Conservation (phyloP, 1,140 invertebrate species). For the Drosophila arawakana region DNA sequence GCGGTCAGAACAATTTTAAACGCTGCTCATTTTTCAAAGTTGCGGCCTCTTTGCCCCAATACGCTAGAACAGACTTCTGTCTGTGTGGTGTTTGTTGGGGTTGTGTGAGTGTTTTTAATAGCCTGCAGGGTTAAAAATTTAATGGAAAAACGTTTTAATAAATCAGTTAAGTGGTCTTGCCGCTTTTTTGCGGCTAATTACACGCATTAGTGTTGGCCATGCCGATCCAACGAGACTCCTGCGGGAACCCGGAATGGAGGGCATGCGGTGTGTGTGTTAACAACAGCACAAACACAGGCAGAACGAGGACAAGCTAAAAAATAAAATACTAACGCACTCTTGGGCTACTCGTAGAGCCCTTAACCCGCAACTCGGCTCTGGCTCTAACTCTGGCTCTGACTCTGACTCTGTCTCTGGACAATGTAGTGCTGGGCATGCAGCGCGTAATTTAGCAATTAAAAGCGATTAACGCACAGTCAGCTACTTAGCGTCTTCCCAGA, state of each 20-base stretch:
- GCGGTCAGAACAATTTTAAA: slow-evolving; percentile 69
- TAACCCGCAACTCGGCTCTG: too few relatives aligned
- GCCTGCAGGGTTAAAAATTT: slow-evolving; percentile 82
- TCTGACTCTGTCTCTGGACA: too few relatives aligned
- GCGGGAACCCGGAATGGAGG: neutral
- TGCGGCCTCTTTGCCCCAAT: slow-evolving; percentile 69
- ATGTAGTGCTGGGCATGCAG: slow-evolving; percentile 57
- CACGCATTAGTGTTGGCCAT: slow-evolving; percentile 78
- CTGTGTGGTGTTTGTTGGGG: slow-evolving; percentile 37
- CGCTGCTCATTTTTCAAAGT: slow-evolving; percentile 75
- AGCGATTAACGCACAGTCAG: slow-evolving; percentile 72
- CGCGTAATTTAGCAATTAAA: slow-evolving; percentile 83
- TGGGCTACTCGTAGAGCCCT: neutral
- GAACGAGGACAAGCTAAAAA: neutral
- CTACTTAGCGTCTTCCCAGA: slow-evolving; percentile 67
- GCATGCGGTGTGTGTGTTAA: slow-evolving; percentile 49
- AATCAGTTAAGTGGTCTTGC: slow-evolving; percentile 83
- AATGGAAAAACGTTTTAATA: slow-evolving; percentile 83
- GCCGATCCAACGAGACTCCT: slow-evolving; percentile 34
- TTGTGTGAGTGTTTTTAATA: slow-evolving; percentile 72
- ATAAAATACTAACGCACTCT: neutral
- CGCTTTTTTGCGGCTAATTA: slow-evolving; percentile 83
- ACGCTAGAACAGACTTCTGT: slow-evolving; percentile 34
- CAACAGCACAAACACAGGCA: slow-evolving; percentile 35
- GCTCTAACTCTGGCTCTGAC: neutral